Conservation (phyloP, 1,140 invertebrate genomes). For the Ostrea edulis region DNA sequence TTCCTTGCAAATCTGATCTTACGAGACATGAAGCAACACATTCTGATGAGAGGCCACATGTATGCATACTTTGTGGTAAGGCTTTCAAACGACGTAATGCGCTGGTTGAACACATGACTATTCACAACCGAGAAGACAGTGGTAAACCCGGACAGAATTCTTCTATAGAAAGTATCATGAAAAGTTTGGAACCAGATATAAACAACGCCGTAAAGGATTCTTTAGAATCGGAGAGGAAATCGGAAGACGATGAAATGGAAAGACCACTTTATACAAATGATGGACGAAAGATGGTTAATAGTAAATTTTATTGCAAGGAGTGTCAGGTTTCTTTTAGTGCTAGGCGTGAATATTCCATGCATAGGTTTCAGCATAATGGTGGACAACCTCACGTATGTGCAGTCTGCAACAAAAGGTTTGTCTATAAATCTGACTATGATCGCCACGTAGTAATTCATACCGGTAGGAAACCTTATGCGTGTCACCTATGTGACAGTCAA, state of each 20-base stretch:
- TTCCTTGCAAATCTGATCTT: conserved; percentile 4
- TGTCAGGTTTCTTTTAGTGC: conserved; percentile 9
- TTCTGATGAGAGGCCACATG: background rate
- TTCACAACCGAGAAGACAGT: background rate
- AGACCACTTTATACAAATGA: background rate
- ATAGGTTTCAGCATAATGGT: conserved; percentile 20
- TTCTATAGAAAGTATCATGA: background rate
- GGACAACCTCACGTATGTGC: conserved; percentile 1
- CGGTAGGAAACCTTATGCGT: background rate
- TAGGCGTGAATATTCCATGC: background rate
- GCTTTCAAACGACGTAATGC: conserved; percentile 2
- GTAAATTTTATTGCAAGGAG: conserved; percentile 28
- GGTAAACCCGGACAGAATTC: background rate
- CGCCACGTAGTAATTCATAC: background rate
- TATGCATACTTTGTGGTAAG: background rate
- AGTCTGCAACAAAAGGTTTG: conserved; percentile 5
- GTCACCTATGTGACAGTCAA: background rate
- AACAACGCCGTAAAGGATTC: background rate
- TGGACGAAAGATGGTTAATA: background rate
- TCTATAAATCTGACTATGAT: background rate
- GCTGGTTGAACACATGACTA: background rate
- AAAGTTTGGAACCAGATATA: background rate
- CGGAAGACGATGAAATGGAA: background rate
- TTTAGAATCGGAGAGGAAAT: background rate
- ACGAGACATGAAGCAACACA: conserved; percentile 3